Evolutionary conservation across 92 coral and sea anemone species (phyloP).

Genomic region (Muricea muricata): DNA sequence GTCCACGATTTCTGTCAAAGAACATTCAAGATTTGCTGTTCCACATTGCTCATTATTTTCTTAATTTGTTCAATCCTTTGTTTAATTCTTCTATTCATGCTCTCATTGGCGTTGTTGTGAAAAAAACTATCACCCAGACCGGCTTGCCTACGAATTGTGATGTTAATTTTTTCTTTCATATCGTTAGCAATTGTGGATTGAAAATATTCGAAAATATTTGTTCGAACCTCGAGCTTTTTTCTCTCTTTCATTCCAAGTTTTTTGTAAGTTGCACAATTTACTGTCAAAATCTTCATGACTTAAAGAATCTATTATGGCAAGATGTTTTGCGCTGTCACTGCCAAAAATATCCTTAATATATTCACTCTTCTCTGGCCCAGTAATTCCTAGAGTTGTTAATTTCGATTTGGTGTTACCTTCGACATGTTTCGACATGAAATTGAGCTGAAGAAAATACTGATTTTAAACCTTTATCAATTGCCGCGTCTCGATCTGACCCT

Average conservation of each 20-base stretch:
- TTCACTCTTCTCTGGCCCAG: conserved; percentile 1
- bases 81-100: conserved; percentile 11
- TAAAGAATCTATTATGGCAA: conserved; percentile 19
- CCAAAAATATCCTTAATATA: conserved; percentile 52
- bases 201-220: conserved; percentile 20
- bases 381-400: conserved; percentile 41
- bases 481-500: conserved; percentile 60
- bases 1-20: background rate
- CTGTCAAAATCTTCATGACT: conserved; percentile 54
- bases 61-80: conserved; percentile 19
- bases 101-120: conserved; percentile 42
- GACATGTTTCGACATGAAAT: conserved; percentile 47
- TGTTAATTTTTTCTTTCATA: conserved; percentile 47
- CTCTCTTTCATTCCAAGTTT: too few species aligned
- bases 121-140: conserved; percentile 49
- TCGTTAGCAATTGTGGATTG: conserved; percentile 1
- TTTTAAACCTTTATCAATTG: conserved; percentile 50
- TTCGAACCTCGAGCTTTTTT: conserved; percentile 2
- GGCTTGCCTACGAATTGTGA: conserved; percentile 36
- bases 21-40: background rate
- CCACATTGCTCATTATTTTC: conserved; percentile 14
- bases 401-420: conserved; percentile 42
- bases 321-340: conserved; percentile 10
- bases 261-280: conserved; percentile 15
- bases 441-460: conserved; percentile 36